Evolutionary conservation across 37 sponge, comb jelly and placozoan species (phyloP), one percentile per base, ranked within the genome.

Genomic region (Halisarca cf. caerulea): DNA sequence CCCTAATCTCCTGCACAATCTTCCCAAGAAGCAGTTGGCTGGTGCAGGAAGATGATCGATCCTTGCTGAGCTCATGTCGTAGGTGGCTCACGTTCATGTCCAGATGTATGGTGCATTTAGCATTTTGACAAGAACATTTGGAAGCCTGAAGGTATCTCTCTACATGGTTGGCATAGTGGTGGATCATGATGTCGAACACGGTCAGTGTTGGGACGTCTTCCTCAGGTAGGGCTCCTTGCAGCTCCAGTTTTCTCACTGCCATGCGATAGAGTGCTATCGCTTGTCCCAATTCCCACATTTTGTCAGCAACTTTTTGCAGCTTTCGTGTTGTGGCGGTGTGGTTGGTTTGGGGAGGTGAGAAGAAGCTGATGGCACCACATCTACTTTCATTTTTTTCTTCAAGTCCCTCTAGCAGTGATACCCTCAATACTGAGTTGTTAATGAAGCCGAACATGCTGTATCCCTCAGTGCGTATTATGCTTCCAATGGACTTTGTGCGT

Each of bases 111-210:
- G 30, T 20, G 64, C 64, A 62, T 8, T 27, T 62, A 23, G 23
- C 5, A 7, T 23, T 23, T 7, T 23, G 5, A 27, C 64, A 62
- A 15, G 64, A 62, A 27, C 64, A 62, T 23, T 23, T 6, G 15
- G 25, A 30, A 27, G 64, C 64, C 64, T 62, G 64, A 30, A 62
- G 64, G 30, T 62, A 62, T 23, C 64, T 23, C 64, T 62, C 64
- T 27, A 15, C 23, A 6, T 15, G 9, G 64, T 15, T 62, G 64
- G 9, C 5, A 23, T 30, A 62, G 25, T 27, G 25, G 64, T 23
- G 6, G 20, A 23, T 20, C 25, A 62, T 27, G 30, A 62, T 62
- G 5, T 15, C 64, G 18, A 62, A 15, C 23, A 62, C 15, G 30
- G 6, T 23, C 6, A 62, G 64, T 23, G 6, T 62, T 30, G 64